Conservation (phyloP, 1,140 invertebrate genomes). For the Sitodiplosis mosellana region DNA sequence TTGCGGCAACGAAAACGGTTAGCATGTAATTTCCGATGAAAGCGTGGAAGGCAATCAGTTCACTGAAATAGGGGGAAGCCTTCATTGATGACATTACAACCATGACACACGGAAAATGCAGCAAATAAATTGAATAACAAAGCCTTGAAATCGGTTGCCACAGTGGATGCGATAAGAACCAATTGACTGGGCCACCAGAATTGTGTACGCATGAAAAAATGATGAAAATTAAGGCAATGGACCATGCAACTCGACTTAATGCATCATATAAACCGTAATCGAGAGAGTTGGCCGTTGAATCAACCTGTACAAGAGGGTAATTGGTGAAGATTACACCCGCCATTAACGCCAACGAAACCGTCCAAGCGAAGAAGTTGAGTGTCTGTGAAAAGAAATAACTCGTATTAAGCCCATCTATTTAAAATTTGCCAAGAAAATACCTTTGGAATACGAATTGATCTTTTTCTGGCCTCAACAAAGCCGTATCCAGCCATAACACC, state of each 20-base stretch:
- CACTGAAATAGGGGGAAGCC: neutral
- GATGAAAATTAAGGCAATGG: conserved; percentile 40
- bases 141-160: conserved; percentile 30
- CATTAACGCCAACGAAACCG: no score
- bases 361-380: no score
- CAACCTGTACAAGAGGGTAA: no score
- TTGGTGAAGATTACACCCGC: no score
- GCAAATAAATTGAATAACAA: conserved; percentile 31
- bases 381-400: no score
- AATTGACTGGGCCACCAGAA: conserved; percentile 35
- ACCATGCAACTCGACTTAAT: conserved; percentile 38
- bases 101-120: conserved; percentile 21
- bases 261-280: conserved; percentile 46
- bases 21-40: neutral
- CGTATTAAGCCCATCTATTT: no score
- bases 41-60: neutral
- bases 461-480: conserved; percentile 7
- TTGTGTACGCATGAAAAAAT: conserved; percentile 44
- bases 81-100: neutral
- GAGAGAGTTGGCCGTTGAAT: no score
- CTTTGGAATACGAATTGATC: neutral
- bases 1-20: neutral
- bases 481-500: conserved; percentile 12
- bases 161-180: conserved; percentile 26
- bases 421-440: no score